Evolutionary conservation across 2,113 vertebrate genomes (phyloP).

Genomic region (Pica pica): DNA sequence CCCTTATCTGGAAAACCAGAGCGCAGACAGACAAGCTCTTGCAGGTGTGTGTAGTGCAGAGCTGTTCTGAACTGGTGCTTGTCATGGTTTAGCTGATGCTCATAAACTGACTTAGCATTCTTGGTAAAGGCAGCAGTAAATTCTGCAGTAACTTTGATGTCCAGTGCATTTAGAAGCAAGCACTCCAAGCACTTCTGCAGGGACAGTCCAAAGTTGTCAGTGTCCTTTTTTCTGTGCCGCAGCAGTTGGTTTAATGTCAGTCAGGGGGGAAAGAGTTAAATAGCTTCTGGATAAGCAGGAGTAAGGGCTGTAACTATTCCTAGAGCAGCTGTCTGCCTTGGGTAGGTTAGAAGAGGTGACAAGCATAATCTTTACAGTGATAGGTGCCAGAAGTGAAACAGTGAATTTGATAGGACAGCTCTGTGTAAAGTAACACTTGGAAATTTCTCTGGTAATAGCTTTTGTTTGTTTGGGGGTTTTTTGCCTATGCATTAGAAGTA

Average conservation of each 20-base stretch:
- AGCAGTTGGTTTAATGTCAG: background rate
- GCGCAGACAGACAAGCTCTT: background rate
- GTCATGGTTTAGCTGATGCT: background rate
- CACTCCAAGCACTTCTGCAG: background rate
- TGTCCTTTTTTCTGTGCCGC: background rate
- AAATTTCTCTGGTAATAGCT: background rate
- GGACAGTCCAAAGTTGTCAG: background rate
- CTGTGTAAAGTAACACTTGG: background rate
- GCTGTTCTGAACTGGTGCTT: fast-evolving
- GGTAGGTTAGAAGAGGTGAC: background rate
- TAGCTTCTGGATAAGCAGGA: background rate
- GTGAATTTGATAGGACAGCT: background rate
- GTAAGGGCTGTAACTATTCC: background rate
- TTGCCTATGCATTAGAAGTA: background rate
- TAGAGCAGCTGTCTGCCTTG: background rate
- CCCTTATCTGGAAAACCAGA: background rate
- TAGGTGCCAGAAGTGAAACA: background rate
- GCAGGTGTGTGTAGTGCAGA: background rate
- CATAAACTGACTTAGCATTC: background rate
- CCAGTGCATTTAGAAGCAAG: background rate
- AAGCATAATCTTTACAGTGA: background rate
- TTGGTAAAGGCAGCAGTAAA: background rate
- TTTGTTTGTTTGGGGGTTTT: background rate
- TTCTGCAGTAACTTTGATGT: background rate
- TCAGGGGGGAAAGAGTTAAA: background rate